Base-by-base conservation (phyloP, 2,888 invertebrate genomes). In the Caenorhabditis wallacei region DNA sequence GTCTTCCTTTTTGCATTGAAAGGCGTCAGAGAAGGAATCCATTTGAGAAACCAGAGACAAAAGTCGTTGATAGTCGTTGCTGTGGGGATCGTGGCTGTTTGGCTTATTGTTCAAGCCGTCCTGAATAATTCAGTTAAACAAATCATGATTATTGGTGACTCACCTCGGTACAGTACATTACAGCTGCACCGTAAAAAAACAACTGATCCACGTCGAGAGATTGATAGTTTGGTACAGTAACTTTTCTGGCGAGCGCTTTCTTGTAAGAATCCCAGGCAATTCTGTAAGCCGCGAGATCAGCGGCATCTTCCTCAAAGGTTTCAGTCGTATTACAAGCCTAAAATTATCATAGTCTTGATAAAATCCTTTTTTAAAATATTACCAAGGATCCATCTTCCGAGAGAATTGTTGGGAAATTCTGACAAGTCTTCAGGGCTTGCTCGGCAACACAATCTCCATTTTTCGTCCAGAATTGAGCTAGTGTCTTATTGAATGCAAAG, bases 301-400 rank as follows among this genome's bases (percentile, higher is more conserved):
- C 40, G 1, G 54, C 68, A 13, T 68, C 68, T 24, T 68, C 68
- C 18, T 68, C 68, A 3, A 68, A 68, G 13, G 68, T 68, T 1
- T 7, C 1, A 4, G 7, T 10, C 1, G 68, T n/a, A 37, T 20
- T n/a, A 11, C 57, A 57, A 2, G 20, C 35, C 57, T 57, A 10
- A 11, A 57, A n/a, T n/a, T 2, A 46, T 16, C 4, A 30, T 56
- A 1, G 30, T 0, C 16, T 24, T 16, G 24, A 4, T 35, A 10
- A 7, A 4, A 4, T 35, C 10, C 35, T 35, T 26, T 56, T 30
- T 56, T n/a, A 8, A 11, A 16, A 26, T 1, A 30, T n/a, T 30
- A 56, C 54, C 54, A n/a, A 30, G 7, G 24, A 11, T n/a, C n/a
- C 30, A 0, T 24, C 53, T 13, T 11, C 4, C 5, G 26, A 20